Conservation (phyloP, 2,113 vertebrate genomes). For the Etheostoma cragini region DNA sequence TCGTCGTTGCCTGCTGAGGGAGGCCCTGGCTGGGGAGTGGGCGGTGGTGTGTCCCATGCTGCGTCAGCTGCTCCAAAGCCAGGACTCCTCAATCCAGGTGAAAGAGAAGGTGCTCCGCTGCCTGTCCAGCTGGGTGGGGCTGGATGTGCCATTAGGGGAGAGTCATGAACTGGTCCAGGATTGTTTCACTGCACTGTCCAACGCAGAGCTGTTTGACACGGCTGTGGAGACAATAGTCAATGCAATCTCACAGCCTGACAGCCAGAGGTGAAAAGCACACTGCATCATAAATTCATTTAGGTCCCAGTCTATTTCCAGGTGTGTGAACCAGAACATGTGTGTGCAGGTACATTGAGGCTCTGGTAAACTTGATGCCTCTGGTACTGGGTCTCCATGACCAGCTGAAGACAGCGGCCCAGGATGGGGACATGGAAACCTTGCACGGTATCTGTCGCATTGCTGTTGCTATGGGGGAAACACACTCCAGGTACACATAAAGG, state of each 20-base stretch:
- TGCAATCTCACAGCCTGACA: constrained; percentile 94
- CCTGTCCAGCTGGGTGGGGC: constrained; percentile 93
- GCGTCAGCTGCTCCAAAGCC: constrained; percentile 92
- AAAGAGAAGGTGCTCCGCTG: constrained; percentile 92
- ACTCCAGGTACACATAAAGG: constrained; percentile 87
- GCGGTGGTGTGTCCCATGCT: constrained; percentile 90
- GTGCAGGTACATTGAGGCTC: constrained; percentile 90
- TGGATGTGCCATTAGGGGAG: constrained; percentile 91
- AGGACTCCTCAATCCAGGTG: constrained; percentile 85
- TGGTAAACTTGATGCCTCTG: constrained; percentile 91
- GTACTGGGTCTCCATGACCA: constrained; percentile 94
- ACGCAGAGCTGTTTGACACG: constrained; percentile 93
- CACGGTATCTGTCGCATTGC: constrained; percentile 97
- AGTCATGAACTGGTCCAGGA: constrained; percentile 92
- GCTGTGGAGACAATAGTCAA: constrained; percentile 95
- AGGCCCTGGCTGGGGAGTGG: constrained; percentile 90
- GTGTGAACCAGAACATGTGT: constrained; percentile 25
- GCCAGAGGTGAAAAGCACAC: constrained; percentile 90
- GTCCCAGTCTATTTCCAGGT: background rate
- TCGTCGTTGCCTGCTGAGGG: constrained; percentile 90
- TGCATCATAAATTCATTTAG: background rate
- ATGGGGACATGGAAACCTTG: constrained; percentile 94
- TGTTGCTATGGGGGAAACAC: constrained; percentile 95
- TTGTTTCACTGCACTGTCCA: constrained; percentile 88
- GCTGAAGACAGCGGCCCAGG: constrained; percentile 90